A percentile compares a stretch with the other conserved stretches of the same genome.
Conservation (phyloP, 2,113 vertebrate species). For the Callocephalon fimbriatum region DNA sequence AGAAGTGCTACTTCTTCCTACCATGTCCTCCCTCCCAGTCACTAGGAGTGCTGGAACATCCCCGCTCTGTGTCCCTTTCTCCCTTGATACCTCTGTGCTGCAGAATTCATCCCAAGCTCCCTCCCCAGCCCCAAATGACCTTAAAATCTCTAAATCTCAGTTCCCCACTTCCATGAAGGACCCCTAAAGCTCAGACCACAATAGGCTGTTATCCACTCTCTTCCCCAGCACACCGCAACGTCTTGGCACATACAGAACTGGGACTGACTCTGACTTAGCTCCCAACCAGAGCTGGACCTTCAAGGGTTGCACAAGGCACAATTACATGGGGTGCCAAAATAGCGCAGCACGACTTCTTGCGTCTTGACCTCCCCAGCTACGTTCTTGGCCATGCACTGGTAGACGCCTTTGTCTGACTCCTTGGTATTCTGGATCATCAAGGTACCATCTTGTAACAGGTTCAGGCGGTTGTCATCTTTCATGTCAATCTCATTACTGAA, state of each 20-base stretch:
- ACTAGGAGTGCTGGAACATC: background rate
- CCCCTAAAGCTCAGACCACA: rapidly evolving
- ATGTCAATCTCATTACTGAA: constrained; percentile 77
- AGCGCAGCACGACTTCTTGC: constrained; percentile 71
- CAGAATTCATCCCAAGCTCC: background rate
- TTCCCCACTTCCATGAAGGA: background rate
- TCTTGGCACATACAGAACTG: background rate
- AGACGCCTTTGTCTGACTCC: constrained; percentile 76
- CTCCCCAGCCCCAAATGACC: background rate
- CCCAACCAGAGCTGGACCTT: rapidly evolving
- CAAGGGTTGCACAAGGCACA: background rate
- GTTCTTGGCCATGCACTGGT: constrained; percentile 81
- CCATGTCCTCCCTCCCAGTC: background rate
- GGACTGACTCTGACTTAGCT: background rate
- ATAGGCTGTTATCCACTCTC: background rate
- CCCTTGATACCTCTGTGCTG: background rate
- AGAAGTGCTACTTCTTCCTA: background rate
- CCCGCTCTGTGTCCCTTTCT: rapidly evolving
- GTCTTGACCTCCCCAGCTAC: constrained; percentile 77
- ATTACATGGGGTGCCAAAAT: constrained; percentile 71
- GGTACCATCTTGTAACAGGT: constrained; percentile 76
- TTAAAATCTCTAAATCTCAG: background rate
- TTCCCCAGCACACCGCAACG: background rate
- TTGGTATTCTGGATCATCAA: constrained; percentile 79
- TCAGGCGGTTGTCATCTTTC: constrained; percentile 72